Evolutionary conservation across 2,797 vertebrate genomes (phyloP).

Genomic region (Halcyon leucocephala): DNA sequence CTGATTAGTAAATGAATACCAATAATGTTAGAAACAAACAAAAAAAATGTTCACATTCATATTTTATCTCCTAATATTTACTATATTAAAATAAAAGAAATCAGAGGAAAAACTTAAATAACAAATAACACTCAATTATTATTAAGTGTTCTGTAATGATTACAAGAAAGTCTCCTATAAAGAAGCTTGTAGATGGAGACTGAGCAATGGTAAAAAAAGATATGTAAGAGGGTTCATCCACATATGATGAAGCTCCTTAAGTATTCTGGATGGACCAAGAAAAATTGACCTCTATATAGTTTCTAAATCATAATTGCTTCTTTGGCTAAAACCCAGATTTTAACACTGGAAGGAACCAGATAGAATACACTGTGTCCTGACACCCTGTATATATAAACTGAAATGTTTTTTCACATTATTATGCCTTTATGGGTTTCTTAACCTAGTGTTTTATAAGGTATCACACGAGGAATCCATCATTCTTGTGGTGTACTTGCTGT

Average conservation of each 20-base stretch:
- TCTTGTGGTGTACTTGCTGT: background rate
- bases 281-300: background rate
- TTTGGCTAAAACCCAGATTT: background rate
- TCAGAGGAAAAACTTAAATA: background rate
- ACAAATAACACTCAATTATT: background rate
- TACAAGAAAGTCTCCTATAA: background rate
- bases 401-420: background rate
- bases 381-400: background rate
- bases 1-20: background rate
- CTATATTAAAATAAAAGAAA: background rate
- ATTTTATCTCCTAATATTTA: background rate
- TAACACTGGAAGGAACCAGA: background rate
- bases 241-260: background rate
- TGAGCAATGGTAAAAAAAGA: background rate
- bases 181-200: background rate
- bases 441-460: background rate
- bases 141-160: constrained; percentile 13
- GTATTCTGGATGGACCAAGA: background rate
- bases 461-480: background rate
- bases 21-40: background rate
- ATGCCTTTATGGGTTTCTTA: background rate
- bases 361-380: background rate
- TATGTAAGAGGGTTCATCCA: background rate
- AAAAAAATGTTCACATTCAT: background rate
- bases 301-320: background rate